Evolutionary conservation across 2,888 invertebrate genomes (phyloP), one percentile per base, ranked within the genome.

Genomic region (Heliconius sara): DNA sequence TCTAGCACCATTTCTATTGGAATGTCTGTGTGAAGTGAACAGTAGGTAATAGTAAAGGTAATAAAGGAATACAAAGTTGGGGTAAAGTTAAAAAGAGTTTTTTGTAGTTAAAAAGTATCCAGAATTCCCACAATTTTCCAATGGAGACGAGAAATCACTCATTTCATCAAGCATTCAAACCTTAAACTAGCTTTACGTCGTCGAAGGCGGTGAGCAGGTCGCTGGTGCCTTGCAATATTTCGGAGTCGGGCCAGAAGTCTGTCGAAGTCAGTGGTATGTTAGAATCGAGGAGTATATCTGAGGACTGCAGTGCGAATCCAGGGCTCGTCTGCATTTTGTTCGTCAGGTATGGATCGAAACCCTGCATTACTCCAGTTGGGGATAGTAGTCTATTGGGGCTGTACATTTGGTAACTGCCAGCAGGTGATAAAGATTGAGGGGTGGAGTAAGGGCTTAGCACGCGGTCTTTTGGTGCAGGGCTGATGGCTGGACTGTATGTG

Each of bases 311-410:
- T 30, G 88, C 82, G 82, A 90, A 91, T 6, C 86, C 87, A 3
- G 95, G 95, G 82, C 95, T 95, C 1, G 90, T 84, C 82, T 93
- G 94, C 93, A 94, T 93, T 83, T 93, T 94, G 77, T 89, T 92
- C 5, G 89, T 89, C 70, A 95, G 83, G 83, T 94, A 95, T 0
- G 95, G 95, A 80, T 95, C 95, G 83, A 90, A 89, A 12, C 91
- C 90, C 71, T 93, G 90, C 57, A 94, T 85, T 13, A 90, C 85
- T 1, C 89, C 88, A 2, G 85, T 85, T 0, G 94, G 93, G 0
- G 94, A 93, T 43, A 91, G 79, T 6, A 91, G 82, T 79, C 89
- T 90, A 79, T 85, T 90, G 0, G 92, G 91, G 80, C 92, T 93
- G 84, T 91, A 93, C 79, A 87, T 86, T 79, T 91, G 91, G 60